Conservation (phyloP, 2,888 invertebrate genomes). For the Gandaritis pyraliata region DNA sequence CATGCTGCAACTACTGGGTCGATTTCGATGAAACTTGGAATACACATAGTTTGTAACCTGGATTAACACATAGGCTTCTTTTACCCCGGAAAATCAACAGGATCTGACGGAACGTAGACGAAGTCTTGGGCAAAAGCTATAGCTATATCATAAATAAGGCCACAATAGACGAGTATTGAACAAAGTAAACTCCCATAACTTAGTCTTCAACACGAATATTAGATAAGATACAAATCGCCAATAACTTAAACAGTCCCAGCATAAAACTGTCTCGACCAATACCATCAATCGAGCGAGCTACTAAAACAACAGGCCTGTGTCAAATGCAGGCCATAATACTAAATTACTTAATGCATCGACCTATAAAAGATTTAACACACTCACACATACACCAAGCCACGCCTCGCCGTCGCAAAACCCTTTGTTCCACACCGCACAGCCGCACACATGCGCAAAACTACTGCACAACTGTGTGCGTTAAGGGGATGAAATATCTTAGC, state of each 20-base stretch:
- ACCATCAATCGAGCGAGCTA: slow-evolving; percentile 24
- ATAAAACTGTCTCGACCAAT: slow-evolving; percentile 28
- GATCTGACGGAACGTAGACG: no score
- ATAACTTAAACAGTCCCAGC: not conserved
- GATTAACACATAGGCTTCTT: no score
- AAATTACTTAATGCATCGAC: slow-evolving; percentile 83
- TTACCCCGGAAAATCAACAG: no score
- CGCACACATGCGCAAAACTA: slow-evolving; percentile 65
- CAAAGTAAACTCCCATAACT: no score
- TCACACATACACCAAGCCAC: slow-evolving; percentile 62
- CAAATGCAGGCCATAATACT: slow-evolving; percentile 80
- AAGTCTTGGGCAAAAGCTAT: no score
- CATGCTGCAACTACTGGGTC: no score
- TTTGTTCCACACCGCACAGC: slow-evolving; percentile 60
- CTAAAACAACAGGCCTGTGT: slow-evolving; percentile 51
- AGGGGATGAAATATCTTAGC: slow-evolving; percentile 66
- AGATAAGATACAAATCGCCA: no score
- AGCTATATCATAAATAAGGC: no score
- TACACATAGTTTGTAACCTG: no score
- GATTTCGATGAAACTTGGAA: no score
- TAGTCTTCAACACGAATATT: no score
- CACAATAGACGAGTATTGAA: no score
- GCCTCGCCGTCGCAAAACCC: slow-evolving; percentile 57
- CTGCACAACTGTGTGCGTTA: slow-evolving; percentile 54
- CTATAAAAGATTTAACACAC: slow-evolving; percentile 82